Conservation (phyloP, 2,113 vertebrate species). For the Caranx ignobilis region DNA sequence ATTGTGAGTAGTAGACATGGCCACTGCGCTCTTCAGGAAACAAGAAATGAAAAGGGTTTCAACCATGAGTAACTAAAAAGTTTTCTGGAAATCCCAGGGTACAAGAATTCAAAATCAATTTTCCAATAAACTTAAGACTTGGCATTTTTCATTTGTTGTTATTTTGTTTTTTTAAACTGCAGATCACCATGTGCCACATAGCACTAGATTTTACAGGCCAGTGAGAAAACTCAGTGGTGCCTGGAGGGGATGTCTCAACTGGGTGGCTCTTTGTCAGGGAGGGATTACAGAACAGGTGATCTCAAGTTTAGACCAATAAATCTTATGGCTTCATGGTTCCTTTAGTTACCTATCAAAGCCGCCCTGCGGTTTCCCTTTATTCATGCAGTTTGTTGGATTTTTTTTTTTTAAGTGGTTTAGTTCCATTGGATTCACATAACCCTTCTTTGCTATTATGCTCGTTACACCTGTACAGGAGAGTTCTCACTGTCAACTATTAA, state of each 20-base stretch:
- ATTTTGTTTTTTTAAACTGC: background rate
- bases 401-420: background rate
- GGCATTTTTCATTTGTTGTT: background rate
- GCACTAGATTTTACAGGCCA: background rate
- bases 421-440: background rate
- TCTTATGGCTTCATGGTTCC: background rate
- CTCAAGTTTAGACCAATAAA: background rate
- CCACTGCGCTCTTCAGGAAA: constrained; percentile 13
- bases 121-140: background rate
- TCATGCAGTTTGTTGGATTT: background rate
- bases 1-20: background rate
- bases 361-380: background rate
- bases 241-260: constrained; percentile 13
- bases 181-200: background rate
- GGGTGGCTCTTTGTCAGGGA: constrained; percentile 7
- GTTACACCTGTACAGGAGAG: background rate
- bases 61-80: constrained; percentile 15
- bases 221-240: background rate
- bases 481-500: background rate
- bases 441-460: background rate
- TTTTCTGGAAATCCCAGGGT: background rate
- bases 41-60: constrained; percentile 5
- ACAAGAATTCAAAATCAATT: background rate
- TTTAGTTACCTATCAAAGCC: background rate
- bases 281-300: background rate